Conservation (phyloP, 1,140 invertebrate genomes). For the Delia radicum region DNA sequence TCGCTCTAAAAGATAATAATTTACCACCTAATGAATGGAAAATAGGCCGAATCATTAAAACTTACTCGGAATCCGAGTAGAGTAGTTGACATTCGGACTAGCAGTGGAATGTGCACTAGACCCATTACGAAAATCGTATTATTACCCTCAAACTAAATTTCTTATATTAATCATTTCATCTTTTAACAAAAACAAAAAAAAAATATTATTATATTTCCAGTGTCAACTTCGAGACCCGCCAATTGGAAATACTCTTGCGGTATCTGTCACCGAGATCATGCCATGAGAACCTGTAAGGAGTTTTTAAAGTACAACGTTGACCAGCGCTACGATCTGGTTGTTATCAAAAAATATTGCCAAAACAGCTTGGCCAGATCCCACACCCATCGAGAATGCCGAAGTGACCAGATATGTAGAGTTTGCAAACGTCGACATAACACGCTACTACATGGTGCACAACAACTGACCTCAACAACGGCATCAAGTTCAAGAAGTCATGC, state of each 20-base stretch:
- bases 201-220: background rate
- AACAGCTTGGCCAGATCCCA: too few species aligned
- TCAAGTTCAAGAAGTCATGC: too few species aligned
- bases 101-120: background rate
- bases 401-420: too few species aligned
- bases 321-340: too few species aligned
- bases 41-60: background rate
- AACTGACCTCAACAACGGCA: too few species aligned
- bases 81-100: background rate
- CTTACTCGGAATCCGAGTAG: background rate
- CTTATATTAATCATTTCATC: background rate
- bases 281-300: background rate
- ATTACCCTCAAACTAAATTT: background rate
- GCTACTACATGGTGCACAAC: too few species aligned
- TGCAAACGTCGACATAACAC: too few species aligned
- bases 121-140: background rate
- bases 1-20: background rate
- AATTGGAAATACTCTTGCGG: background rate
- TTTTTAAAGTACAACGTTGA: background rate
- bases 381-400: too few species aligned
- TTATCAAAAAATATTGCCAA: too few species aligned
- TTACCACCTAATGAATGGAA: background rate
- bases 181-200: too few species aligned
- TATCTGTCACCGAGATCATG: background rate
- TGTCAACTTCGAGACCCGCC: background rate